Base-by-base conservation (phyloP, 2,888 invertebrate species). In the Alloscopus bannaensis region DNA sequence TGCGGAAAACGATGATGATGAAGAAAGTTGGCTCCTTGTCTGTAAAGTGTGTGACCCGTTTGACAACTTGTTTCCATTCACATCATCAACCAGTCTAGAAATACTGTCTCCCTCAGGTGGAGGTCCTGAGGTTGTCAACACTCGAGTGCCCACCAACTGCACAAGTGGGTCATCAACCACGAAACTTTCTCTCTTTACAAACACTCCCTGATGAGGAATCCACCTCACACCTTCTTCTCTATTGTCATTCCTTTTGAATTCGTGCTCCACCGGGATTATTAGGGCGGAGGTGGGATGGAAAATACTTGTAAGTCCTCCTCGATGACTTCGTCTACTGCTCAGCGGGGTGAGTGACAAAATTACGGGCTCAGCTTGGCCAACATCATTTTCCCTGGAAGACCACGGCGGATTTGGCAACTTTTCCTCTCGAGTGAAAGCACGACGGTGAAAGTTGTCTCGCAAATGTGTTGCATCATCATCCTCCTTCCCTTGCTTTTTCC, bases 291-390 rank as follows among this genome's bases (percentile, higher is more conserved):
- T n/a, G 22, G 72, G 22, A 24, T 59, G 57, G 57, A 73, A 65
- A 65, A 73, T 16, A 40, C 40, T 52, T 62, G 64, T 52, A 64
- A 64, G 62, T 52, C 62, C 65, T 64, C 57, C n/a, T 31, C 29
- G 18, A 59, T 13, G 40, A 71, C n/a, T 78, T 55, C 13, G 26
- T 36, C 29, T 47, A 28, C 20, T 28, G 18, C 26, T 78, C 29
- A 78, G 55, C 36, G 70, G 78, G 11, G 78, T 78, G 2, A 78
- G 65, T 13, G 78, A 78, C 36, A 78, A 18, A 50, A 78, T 71
- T 26, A 78, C 71, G 0, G 78, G 78, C 42, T 70, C 29, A 36
- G 59, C 57, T 57, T 66, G 50, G 31, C n/a, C 68, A 40, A 47
- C 59, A 24, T 18, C 28, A 18, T 42, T 20, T 59, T 59, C 29